Percentiles rank a stretch among this genome's conserved stretches.
phyloP scores from a whole-genome alignment of 2,113 vertebrate species.

The Muscicapa adusta region DNA sequence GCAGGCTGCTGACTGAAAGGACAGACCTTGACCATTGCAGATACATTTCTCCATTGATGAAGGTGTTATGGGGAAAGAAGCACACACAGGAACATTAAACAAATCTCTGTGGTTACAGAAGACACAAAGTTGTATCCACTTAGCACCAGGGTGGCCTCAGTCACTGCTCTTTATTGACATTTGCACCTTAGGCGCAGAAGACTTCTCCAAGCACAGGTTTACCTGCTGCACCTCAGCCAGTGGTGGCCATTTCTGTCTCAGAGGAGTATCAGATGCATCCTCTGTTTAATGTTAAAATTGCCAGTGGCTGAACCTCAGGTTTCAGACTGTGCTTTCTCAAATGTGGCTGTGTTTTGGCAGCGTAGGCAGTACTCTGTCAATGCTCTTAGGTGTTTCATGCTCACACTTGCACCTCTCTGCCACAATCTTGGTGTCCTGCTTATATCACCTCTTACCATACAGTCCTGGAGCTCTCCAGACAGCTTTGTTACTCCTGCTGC shows the following conservation, averaged over 20 bases:
- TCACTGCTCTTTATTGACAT: not conserved
- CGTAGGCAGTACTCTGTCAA: not conserved
- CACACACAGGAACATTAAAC: too few relatives aligned
- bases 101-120: not conserved
- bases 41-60: not conserved
- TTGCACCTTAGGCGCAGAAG: not conserved
- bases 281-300: not conserved
- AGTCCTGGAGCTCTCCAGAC: not conserved
- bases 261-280: rapidly evolving
- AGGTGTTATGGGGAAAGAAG: not conserved
- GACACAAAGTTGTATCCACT: not conserved
- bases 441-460: not conserved
- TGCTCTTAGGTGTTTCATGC: not conserved
- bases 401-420: not conserved
- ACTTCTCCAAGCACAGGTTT: not conserved
- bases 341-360: not conserved
- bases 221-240: not conserved
- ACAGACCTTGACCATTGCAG: not conserved
- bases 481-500: not conserved
- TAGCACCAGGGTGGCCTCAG: not conserved
- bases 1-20: not conserved
- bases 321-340: not conserved
- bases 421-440: not conserved
- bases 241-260: not conserved
- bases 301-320: not conserved